Evolutionary conservation across 2,888 invertebrate species (phyloP), one percentile per base, ranked within the genome.

Genomic region (Tetheella fluctuosa): DNA sequence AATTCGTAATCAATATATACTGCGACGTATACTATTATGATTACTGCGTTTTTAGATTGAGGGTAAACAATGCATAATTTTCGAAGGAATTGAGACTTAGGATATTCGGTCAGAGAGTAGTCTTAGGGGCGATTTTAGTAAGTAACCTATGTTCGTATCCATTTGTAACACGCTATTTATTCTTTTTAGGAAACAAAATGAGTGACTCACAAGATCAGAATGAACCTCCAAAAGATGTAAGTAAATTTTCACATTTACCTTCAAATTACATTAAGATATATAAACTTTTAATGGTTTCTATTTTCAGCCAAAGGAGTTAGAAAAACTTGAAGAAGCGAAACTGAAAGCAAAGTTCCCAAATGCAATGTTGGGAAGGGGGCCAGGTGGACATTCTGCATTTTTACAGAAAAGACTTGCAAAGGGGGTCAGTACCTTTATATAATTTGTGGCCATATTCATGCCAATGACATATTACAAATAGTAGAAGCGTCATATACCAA

Each of bases 371-470:
- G 94, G 95, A 58, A 70, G 89, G 65, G 97, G 96, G 10, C 96
- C 95, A 1, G 95, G 95, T 54, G 98, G 97, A 6, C 98, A 98
- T 87, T 98, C 98, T 3, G 97, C 97, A 25, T 97, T 99, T 82
- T 90, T 99, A 68, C 98, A 98, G 84, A 99, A 99, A 83, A 95
- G 99, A 80, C 94, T 99, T 73, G 97, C 98, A 52, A 98, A 98
- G 94, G 98, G 98, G 84, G 98, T 98, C 93, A 94, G 95, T 90
- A 68, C 37, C 15, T 37, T 37, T 37, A 1, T 15, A 3, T n/a
- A n/a, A n/a, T n/a, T 37, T 15, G 13, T 12, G 34, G 34, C 34
- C 10, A 34, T 12, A 34, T 28, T 52, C 23, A 52, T 20, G 1
- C 8, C 15, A 39, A 39, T 34, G 39, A 39, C n/a, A 12, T n/a